Percentiles rank a stretch among this genome's conserved stretches.
phyloP scores from a whole-genome alignment of 2,888 invertebrate genomes.

The Meiosimyza decipiens region DNA sequence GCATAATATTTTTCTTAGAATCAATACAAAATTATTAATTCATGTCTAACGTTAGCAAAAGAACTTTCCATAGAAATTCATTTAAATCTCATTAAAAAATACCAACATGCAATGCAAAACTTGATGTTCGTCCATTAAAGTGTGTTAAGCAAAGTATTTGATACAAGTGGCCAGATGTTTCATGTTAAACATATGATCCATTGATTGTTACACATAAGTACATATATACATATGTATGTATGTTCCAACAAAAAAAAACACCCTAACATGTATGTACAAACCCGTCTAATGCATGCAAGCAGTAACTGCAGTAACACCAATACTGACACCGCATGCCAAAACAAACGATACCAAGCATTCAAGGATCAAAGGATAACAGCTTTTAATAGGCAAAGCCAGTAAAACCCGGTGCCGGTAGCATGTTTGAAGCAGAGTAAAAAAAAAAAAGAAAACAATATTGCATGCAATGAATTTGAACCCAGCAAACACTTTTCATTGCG shows the following conservation, averaged over 20 bases:
- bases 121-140: too few species aligned
- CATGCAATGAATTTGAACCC: constrained; percentile 9
- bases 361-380: constrained; percentile 19
- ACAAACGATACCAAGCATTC: constrained; percentile 1
- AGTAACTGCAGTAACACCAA: background rate
- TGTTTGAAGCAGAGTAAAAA: background rate
- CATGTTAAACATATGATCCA: constrained; percentile 27
- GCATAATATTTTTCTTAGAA: too few species aligned
- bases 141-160: constrained; percentile 1
- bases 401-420: background rate
- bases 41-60: background rate
- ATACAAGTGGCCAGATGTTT: constrained; percentile 6
- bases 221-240: background rate
- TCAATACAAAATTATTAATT: background rate
- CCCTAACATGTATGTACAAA: background rate
- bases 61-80: background rate
- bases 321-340: constrained; percentile 4
- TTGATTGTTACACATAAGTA: background rate
- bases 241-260: too few species aligned
- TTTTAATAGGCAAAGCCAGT: background rate
- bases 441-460: background rate
- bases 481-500: background rate
- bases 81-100: background rate
- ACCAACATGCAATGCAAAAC: constrained; percentile 1
- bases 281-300: background rate